A percentile compares a stretch with the other conserved stretches of the same genome.
Conservation (phyloP, 2,888 invertebrate species). For the Bembecia ichneumoniformis region DNA sequence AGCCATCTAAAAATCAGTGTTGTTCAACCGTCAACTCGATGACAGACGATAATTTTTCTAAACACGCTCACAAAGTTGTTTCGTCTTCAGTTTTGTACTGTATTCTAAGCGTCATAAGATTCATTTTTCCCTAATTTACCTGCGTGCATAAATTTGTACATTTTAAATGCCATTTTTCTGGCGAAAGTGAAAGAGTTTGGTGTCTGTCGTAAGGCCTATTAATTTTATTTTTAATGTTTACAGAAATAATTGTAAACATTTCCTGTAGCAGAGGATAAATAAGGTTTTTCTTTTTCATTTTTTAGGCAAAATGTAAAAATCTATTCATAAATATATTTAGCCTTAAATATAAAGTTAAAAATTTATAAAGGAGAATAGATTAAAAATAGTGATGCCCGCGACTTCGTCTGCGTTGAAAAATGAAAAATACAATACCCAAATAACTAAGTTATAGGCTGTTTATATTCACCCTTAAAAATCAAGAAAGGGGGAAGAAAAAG, state of each 20-base stretch:
- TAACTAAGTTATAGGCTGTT: no score
- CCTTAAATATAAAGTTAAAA: no score
- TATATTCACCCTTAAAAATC: no score
- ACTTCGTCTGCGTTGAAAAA: no score
- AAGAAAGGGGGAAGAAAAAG: no score
- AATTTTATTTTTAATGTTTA: slow-evolving; percentile 15
- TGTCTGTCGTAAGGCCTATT: slow-evolving; percentile 22
- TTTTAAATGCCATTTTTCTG: slow-evolving; percentile 16
- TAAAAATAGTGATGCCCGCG: no score
- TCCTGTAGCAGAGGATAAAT: slow-evolving; percentile 5
- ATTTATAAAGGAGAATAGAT: no score
- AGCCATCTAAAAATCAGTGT: slow-evolving; percentile 20
- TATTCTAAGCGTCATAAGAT: background rate
- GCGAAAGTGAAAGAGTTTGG: slow-evolving; percentile 20
- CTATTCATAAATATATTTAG: no score
- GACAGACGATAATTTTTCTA: slow-evolving; percentile 31
- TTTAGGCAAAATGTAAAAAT: no score
- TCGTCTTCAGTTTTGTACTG: background rate
- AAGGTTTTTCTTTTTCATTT: background rate
- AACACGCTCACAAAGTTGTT: slow-evolving; percentile 7
- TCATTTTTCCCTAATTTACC: background rate
- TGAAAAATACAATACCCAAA: no score
- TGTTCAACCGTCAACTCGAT: slow-evolving; percentile 22
- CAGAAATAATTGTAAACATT: slow-evolving; percentile 3
- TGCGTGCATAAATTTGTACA: slow-evolving; percentile 3